phyloP scores from a whole-genome alignment of 1,140 invertebrate species.

The Euura saliciscinereae region DNA sequence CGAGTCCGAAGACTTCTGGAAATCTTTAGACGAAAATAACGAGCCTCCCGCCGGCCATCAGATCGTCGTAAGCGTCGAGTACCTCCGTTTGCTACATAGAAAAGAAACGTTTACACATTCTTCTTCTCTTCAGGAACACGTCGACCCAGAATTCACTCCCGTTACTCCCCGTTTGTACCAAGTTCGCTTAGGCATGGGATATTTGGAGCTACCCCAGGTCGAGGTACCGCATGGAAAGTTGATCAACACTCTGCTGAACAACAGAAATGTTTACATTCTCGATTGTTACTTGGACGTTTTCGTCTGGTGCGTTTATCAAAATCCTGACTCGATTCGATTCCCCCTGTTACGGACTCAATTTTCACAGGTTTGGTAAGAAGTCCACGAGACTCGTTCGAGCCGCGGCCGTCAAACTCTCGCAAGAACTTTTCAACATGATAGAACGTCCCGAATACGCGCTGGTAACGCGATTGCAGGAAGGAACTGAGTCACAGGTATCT shows the following conservation, averaged over 20 bases:
- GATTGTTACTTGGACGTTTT: conserved; percentile 97
- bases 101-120: conserved; percentile 4
- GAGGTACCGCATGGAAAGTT: conserved; percentile 81
- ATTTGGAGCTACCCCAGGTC: conserved; percentile 96
- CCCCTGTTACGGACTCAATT: conserved; percentile 5
- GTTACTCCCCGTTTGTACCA: conserved; percentile 86
- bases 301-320: conserved; percentile 79
- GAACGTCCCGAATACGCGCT: conserved; percentile 86
- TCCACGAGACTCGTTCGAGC: conserved; percentile 94
- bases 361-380: conserved; percentile 93
- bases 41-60: neutral
- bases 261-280: conserved; percentile 96
- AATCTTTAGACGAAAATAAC: conserved; percentile 60
- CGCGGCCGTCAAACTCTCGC: conserved; percentile 94
- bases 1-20: conserved; percentile 89
- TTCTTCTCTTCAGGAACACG: conserved; percentile 72
- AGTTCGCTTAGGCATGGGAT: conserved; percentile 96
- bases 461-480: conserved; percentile 88
- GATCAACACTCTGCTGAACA: conserved; percentile 78
- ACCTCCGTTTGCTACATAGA: conserved; percentile 17
- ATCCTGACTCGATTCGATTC: conserved; percentile 14
- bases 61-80: neutral
- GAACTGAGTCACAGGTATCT: conserved; percentile 74
- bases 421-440: conserved; percentile 94
- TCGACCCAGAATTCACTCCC: conserved; percentile 79